These are phyloP conservation scores for Ceyx cyanopectus DNA, from an alignment of 2,113 vertebrate species.

Conservation along the genomic window DNA sequence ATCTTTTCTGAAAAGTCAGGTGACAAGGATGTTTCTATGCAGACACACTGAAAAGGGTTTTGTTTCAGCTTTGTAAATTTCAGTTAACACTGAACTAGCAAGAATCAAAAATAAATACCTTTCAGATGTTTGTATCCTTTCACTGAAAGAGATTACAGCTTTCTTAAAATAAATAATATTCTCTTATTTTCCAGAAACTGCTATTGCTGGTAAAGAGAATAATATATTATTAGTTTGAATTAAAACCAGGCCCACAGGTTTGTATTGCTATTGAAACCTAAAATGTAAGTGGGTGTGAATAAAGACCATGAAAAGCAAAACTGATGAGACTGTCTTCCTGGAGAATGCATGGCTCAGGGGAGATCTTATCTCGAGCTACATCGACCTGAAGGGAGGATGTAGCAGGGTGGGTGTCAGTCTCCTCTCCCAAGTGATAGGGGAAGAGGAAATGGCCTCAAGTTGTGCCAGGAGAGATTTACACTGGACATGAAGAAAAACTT, in stretches of 20 bases:
- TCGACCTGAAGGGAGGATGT: no score
- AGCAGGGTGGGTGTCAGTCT: no score
- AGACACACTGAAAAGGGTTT: not conserved
- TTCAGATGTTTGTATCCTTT: not conserved
- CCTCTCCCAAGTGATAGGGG: no score
- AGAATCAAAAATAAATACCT: not conserved
- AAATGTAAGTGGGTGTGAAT: not conserved
- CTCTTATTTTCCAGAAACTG: not conserved
- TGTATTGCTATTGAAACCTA: not conserved
- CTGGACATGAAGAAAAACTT: no score
- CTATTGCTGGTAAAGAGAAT: not conserved
- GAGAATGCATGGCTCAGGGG: no score
- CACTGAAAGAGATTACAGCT: not conserved
- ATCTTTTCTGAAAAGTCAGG: not conserved
- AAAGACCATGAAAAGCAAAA: slow-evolving; percentile 7
- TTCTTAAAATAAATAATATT: not conserved
- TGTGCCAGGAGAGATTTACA: no score
- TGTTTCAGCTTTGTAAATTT: not conserved
- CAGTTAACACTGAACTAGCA: not conserved
- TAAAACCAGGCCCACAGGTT: not conserved
- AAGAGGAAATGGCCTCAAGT: no score
- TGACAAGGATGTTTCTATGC: not conserved
- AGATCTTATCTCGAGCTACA: no score
- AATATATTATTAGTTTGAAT: not conserved
- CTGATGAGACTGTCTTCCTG: not conserved